A percentile compares a stretch with the other conserved stretches of the same genome.
Conservation (phyloP, 1,140 invertebrate genomes). For the Calosoma granatense region DNA sequence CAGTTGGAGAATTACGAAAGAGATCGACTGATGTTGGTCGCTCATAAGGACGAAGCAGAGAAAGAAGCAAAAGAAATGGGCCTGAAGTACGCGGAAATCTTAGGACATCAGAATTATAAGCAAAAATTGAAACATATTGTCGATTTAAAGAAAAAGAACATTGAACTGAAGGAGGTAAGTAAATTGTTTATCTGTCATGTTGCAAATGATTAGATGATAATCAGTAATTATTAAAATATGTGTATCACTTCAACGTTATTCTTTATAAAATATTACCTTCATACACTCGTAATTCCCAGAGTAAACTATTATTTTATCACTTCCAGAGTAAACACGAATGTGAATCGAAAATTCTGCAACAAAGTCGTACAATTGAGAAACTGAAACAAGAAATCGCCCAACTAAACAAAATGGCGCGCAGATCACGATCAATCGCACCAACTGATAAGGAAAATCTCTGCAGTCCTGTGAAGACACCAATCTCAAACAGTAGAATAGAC, state of each 20-base stretch:
- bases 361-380: slow-evolving; percentile 25
- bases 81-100: no score
- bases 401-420: slow-evolving; percentile 16
- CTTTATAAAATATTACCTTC: no score
- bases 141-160: no score
- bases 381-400: slow-evolving; percentile 21
- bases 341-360: slow-evolving; percentile 23
- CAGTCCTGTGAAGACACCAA: slow-evolving; percentile 23
- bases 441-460: slow-evolving; percentile 29
- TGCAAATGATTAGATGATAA: no score
- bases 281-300: no score
- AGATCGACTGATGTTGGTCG: no score
- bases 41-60: no score
- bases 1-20: slow-evolving; percentile 24
- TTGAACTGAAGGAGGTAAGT: slow-evolving; percentile 21
- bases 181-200: not conserved
- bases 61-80: no score
- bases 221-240: no score
- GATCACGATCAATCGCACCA: slow-evolving; percentile 18
- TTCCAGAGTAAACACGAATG: slow-evolving; percentile 17
- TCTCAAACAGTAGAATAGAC: slow-evolving; percentile 19
- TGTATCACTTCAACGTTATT: no score
- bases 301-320: slow-evolving; percentile 4
- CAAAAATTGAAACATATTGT: no score
- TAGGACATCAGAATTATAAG: no score